Base-by-base conservation (phyloP, 2,888 invertebrate species). In the Steinernema scapterisci region DNA sequence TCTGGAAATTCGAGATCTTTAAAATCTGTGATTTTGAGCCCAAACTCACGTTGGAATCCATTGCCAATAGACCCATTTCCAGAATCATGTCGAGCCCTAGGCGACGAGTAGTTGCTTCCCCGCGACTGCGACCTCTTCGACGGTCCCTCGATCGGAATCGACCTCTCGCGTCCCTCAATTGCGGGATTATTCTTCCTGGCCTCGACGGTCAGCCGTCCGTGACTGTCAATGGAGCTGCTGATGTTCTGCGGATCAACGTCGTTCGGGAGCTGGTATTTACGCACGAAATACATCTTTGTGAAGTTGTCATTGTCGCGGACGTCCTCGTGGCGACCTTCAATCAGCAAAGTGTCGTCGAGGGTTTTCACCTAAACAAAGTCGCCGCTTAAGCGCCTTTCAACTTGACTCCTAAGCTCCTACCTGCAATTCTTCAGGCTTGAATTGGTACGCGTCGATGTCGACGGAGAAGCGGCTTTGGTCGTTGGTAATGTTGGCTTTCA, bases 401-500 rank as follows among this genome's bases (percentile, higher is more conserved):
- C n/a, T n/a, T n/a, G n/a, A n/a, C n/a, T n/a, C n/a, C n/a, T n/a
- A n/a, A n/a, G n/a, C n/a, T n/a, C 3, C 13, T 11, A 84, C 84
- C 78, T 86, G 85, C 21, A 86, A 80, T 72, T 86, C 86, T 72
- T 86, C 86, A n/a, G 86, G 86, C 71, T 81, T 81, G 81, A 86
- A 86, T 71, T 86, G 86, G 51, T 86, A 86, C 19, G 84, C 81
- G 72, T 86, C 86, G 70, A 86, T 82, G 51, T 85, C 86, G 25
- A 86, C 86, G 13, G 84, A 83, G 76, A 86, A 86, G 25, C 80
- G 80, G 38, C 76, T 75, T 44, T 81, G 81, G 71, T 86, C 86
- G 54, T 86, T 86, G 45, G 78, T 77, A 45, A 86, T 84, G 70
- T 82, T 82, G 3, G 80, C 83, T 63, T 79, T 79, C 1, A 86